Percentiles rank a stretch among this genome's conserved stretches.
Conservation (phyloP, 1,140 invertebrate genomes). For the Neocloeon triangulifer region DNA sequence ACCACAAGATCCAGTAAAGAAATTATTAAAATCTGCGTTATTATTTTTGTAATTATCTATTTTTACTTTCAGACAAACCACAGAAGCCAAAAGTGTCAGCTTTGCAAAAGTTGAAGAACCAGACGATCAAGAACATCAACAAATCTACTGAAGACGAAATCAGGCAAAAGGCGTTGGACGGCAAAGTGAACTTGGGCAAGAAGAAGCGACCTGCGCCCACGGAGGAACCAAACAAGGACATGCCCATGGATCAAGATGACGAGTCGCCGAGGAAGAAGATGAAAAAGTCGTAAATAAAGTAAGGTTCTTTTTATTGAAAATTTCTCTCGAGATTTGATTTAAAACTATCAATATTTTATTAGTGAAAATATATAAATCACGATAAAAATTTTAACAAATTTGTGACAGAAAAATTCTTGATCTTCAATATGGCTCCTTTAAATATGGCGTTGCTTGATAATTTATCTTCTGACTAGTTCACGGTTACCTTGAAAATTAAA, state of each 20-base stretch:
- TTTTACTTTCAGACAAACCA: constrained; percentile 23
- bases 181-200: constrained; percentile 17
- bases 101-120: constrained; percentile 31
- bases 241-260: neutral
- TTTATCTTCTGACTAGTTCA: constrained; percentile 5
- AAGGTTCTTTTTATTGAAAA: neutral
- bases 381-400: constrained; percentile 4
- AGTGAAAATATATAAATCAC: constrained; percentile 1
- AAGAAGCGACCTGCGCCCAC: constrained; percentile 14
- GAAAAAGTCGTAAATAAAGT: constrained; percentile 1
- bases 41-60: constrained; percentile 3
- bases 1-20: constrained; percentile 25
- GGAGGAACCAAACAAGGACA: constrained; percentile 4
- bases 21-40: constrained; percentile 1
- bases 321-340: neutral
- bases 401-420: neutral
- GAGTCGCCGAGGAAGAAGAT: too few relatives aligned
- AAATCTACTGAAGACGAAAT: constrained; percentile 33
- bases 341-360: neutral
- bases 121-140: constrained; percentile 34
- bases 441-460: constrained; percentile 7
- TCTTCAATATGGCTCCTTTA: neutral
- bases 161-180: constrained; percentile 23
- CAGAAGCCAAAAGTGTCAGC: constrained; percentile 32
- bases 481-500: constrained; percentile 6